phyloP scores from a whole-genome alignment of 2,888 invertebrate species.

The Caenorhabditis drosophilae region DNA sequence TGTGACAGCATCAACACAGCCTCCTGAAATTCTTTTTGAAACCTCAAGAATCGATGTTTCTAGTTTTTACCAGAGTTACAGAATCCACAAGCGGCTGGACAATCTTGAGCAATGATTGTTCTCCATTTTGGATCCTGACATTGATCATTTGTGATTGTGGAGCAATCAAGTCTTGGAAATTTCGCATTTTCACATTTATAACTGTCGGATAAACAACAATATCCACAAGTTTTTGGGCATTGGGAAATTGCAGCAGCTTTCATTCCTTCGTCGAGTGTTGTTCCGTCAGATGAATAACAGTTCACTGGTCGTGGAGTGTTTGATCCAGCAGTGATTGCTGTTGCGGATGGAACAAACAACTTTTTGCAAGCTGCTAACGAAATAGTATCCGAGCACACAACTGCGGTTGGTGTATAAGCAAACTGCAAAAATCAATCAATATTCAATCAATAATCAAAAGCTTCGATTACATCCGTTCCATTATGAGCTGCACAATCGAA shows the following conservation, averaged over 20 bases:
- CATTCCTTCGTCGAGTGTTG: background rate
- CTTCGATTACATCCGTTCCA: too few species aligned
- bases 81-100: slow-evolving; percentile 27
- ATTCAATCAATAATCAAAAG: too few species aligned
- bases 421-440: too few species aligned
- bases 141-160: slow-evolving; percentile 15
- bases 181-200: slow-evolving; percentile 20
- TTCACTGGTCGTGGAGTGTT: background rate
- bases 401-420: background rate
- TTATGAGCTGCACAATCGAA: too few species aligned
- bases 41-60: too few species aligned
- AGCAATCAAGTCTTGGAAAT: slow-evolving; percentile 15
- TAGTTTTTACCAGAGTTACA: slow-evolving; percentile 18
- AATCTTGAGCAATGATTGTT: slow-evolving; percentile 23
- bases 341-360: background rate
- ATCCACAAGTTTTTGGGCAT: slow-evolving; percentile 34
- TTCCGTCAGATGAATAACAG: background rate
- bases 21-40: too few species aligned
- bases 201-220: slow-evolving; percentile 20
- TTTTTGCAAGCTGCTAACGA: background rate
- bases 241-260: slow-evolving; percentile 7
- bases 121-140: slow-evolving; percentile 16
- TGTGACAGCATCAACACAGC: slow-evolving; percentile 3
- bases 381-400: background rate
- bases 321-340: background rate